Percentiles rank a stretch among this genome's conserved stretches.
Evolutionary conservation across 2,888 invertebrate genomes (phyloP).

Genomic region (Acanthosepion esculentum): DNA sequence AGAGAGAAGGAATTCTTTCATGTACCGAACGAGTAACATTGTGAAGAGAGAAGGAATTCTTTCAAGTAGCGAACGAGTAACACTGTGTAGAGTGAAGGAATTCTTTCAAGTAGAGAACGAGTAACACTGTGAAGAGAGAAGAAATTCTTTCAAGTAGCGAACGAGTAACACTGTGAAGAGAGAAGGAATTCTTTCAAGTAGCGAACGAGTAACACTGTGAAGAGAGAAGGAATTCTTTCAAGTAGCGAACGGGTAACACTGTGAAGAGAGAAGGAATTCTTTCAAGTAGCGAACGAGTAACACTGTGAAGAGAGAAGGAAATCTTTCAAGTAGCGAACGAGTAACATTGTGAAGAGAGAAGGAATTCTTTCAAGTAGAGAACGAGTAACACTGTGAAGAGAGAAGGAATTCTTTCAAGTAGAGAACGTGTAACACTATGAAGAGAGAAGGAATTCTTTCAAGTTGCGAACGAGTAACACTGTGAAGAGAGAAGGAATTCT

Average conservation of each 20-base stretch:
- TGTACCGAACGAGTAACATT: too few relatives aligned
- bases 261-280: too few relatives aligned
- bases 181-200: too few relatives aligned
- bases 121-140: conserved; percentile 63
- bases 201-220: too few relatives aligned
- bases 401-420: neutral
- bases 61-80: neutral
- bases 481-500: conserved; percentile 48
- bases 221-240: conserved; percentile 16
- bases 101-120: too few relatives aligned
- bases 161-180: neutral
- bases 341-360: neutral
- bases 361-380: too few relatives aligned
- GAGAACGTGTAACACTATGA: neutral
- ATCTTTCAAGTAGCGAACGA: neutral
- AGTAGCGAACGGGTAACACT: neutral
- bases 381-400: conserved; percentile 67
- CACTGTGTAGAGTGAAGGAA: too few relatives aligned
- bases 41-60: conserved; percentile 48
- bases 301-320: conserved; percentile 60
- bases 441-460: too few relatives aligned
- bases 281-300: too few relatives aligned
- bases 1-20: too few relatives aligned
- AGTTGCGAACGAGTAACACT: too few relatives aligned
- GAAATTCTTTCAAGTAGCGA: neutral